A percentile compares a stretch with the other conserved stretches of the same genome.
Conservation (phyloP, 1,140 invertebrate species). For the Drosophila burlai region DNA sequence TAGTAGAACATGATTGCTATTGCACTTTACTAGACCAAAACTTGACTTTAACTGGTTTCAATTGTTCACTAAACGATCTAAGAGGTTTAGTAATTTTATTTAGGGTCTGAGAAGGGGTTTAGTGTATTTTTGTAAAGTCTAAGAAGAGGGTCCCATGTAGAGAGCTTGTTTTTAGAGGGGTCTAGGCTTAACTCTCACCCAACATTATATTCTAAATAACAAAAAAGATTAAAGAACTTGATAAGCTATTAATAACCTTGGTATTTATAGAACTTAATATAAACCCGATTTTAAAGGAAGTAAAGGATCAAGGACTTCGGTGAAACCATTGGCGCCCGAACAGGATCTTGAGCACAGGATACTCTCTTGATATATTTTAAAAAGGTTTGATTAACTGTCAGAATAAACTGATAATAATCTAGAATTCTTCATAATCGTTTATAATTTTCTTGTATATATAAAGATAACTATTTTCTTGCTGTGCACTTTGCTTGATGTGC, state of each 20-base stretch:
- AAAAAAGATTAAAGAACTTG: not conserved
- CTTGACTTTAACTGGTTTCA: conserved; percentile 4
- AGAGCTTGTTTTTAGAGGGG: not conserved
- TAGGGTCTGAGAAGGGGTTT: not conserved
- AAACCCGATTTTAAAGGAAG: not conserved
- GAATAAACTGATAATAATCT: not conserved
- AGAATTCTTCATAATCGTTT: not conserved
- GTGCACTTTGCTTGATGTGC: not conserved
- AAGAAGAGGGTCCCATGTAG: not conserved
- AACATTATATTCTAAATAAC: not conserved
- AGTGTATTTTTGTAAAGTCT: not conserved
- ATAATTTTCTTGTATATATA: too few species aligned
- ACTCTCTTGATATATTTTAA: not conserved
- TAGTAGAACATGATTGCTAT: conserved; percentile 61
- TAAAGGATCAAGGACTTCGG: not conserved
- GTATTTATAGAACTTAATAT: not conserved
- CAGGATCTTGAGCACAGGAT: not conserved
- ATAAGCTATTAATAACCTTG: not conserved
- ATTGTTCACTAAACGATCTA: conserved; percentile 1
- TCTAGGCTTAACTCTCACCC: too few species aligned
- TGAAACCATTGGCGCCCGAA: not conserved
- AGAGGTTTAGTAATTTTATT: not conserved
- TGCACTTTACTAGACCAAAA: conserved; percentile 4
- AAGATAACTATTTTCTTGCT: not conserved
- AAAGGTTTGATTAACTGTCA: not conserved